Evolutionary conservation across 2,113 vertebrate genomes (phyloP), one percentile per base, ranked within the genome.

Genomic region (Isichthys henryi): DNA sequence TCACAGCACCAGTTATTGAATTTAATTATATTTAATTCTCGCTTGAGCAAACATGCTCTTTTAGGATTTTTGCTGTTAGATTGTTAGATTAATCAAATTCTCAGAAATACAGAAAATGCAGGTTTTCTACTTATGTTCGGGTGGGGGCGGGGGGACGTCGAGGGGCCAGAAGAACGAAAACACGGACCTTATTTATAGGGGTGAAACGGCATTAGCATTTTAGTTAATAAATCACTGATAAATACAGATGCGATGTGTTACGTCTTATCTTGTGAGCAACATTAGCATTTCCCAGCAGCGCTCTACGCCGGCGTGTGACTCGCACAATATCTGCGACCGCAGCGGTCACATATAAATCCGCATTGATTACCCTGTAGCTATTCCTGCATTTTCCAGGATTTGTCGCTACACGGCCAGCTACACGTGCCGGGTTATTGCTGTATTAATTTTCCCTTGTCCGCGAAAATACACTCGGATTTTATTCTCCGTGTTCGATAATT

Each of bases 401-500:
- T 21, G 74, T 82, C 9, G 48, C 21, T 39, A 43, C 85, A 80
- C 21, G 74, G 48, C 74, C 50, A 27, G 3, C 87, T 70, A 70
- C 58, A 70, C 13, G 74, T 56, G 70, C 50, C 56, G 15, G 49
- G 46, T 23, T 82, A 48, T 82, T 31, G 88, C 52, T 39, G 50
- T 70, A 86, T 77, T n/a, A 86, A 52, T 50, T 70, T 82, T 85
- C 50, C 89, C 43, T 70, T 56, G 88, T 82, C 31, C 88, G 17
- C 50, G 62, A 88, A 88, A 10, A 50, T 56, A 77, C 17, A 89
- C 50, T 53, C 8, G 53, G 90, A 89, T 66, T 90, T 88, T 88
- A 89, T 86, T 92, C 88, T 88, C 90, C 91, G 82, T 90, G 89
- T 91, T 84, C 86, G 88, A 92, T 94, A 91, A 88, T 93, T 92